Conservation (phyloP, 2,797 vertebrate genomes). For the Lates japonicus region DNA sequence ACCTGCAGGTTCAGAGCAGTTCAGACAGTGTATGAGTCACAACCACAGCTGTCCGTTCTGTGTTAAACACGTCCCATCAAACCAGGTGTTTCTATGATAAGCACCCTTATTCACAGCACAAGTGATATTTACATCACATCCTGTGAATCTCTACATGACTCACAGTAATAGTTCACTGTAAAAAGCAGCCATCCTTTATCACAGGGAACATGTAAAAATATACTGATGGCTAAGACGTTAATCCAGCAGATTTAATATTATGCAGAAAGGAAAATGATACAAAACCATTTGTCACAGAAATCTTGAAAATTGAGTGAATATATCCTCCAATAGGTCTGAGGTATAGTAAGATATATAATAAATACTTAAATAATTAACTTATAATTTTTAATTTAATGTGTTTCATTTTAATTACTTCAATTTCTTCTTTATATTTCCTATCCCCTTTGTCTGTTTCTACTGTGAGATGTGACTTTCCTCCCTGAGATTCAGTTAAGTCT, state of each 20-base stretch:
- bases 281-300: no score
- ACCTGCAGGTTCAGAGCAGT: constrained; percentile 82
- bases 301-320: no score
- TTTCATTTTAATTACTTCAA: neutral
- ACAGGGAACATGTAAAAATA: neutral
- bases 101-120: constrained; percentile 9
- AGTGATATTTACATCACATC: constrained; percentile 27
- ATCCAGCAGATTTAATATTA: neutral
- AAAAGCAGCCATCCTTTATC: neutral
- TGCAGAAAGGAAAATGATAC: no score
- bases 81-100: neutral
- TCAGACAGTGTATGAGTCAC: constrained; percentile 34
- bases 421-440: neutral
- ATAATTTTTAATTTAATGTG: neutral
- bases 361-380: no score
- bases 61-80: neutral
- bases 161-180: constrained; percentile 7
- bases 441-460: neutral
- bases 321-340: no score
- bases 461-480: neutral
- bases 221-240: neutral
- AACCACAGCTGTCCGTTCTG: constrained; percentile 4
- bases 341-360: no score
- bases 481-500: neutral
- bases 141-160: constrained; percentile 40